A percentile compares a stretch with the other conserved stretches of the same genome.
Conservation (phyloP, 2,113 vertebrate genomes). For the Laticauda laticaudata region DNA sequence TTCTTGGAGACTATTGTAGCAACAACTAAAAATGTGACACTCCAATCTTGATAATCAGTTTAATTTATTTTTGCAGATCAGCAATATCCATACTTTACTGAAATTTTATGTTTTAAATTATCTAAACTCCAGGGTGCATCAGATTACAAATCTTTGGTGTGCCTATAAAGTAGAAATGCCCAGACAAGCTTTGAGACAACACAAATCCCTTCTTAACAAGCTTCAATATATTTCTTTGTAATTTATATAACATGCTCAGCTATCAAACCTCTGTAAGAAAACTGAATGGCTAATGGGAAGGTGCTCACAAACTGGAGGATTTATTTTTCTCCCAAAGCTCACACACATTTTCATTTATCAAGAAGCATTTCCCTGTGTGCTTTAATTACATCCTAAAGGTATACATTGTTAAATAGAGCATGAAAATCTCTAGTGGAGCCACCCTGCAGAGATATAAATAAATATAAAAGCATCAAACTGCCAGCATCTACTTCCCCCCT, state of each 20-base stretch:
- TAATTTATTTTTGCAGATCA: background rate
- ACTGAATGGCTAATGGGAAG: background rate
- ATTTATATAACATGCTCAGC: background rate
- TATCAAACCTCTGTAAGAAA: background rate
- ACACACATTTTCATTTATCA: constrained; percentile 9
- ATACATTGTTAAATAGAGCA: constrained; percentile 3
- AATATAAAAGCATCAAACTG: background rate
- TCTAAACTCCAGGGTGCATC: background rate
- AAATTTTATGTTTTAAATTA: background rate
- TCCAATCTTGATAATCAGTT: background rate
- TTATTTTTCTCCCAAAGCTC: background rate
- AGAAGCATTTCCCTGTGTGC: background rate
- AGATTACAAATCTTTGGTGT: background rate
- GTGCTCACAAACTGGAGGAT: background rate
- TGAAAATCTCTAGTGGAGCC: constrained; percentile 6
- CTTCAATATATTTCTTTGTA: background rate
- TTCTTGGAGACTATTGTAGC: background rate
- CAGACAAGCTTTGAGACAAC: background rate
- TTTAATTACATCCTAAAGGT: constrained; percentile 10
- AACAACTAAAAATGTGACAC: background rate
- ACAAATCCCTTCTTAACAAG: background rate
- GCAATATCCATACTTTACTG: too few relatives aligned
- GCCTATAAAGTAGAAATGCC: background rate
- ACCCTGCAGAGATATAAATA: constrained; percentile 2
- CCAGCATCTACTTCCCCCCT: background rate